phyloP scores from a whole-genome alignment of 1,140 invertebrate genomes.

The Scaptodrosophila lebanonensis region DNA sequence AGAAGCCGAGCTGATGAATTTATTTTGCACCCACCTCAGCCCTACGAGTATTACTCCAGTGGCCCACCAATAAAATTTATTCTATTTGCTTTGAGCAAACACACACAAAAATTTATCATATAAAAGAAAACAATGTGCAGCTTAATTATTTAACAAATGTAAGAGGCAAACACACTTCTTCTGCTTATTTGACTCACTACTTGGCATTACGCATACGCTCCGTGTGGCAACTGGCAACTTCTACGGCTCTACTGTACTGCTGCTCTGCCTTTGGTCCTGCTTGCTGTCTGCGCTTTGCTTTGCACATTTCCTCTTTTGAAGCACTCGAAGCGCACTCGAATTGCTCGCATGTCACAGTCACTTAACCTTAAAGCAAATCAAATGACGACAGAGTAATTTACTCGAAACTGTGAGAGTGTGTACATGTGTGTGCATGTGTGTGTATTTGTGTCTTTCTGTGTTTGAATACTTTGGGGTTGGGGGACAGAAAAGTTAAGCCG shows the following conservation, averaged over 20 bases:
- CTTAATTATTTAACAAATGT: slow-evolving; percentile 25
- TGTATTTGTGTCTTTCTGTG: not conserved
- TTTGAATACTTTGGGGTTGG: slow-evolving; percentile 8
- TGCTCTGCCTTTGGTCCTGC: slow-evolving; percentile 13
- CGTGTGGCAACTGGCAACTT: no score
- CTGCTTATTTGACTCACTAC: no score
- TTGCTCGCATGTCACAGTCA: slow-evolving; percentile 43
- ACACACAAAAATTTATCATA: slow-evolving; percentile 1
- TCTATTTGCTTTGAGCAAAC: slow-evolving; percentile 15
- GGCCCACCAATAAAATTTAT: no score
- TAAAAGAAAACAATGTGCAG: slow-evolving; percentile 13
- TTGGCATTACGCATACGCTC: slow-evolving; percentile 24
- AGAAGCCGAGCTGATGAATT: no score
- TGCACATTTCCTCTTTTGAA: not conserved
- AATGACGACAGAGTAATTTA: slow-evolving; percentile 44
- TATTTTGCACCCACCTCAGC: no score
- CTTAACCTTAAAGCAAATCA: slow-evolving; percentile 69
- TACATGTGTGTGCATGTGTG: not conserved
- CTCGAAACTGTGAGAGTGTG: slow-evolving; percentile 10
- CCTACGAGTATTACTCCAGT: no score
- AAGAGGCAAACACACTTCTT: slow-evolving; percentile 20
- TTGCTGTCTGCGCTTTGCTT: slow-evolving; percentile 23
- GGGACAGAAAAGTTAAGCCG: no score
- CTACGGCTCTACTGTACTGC: no score
- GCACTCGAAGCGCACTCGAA: not conserved